Evolutionary conservation across 2,888 invertebrate genomes (phyloP).

Genomic region (Acleris emargana): DNA sequence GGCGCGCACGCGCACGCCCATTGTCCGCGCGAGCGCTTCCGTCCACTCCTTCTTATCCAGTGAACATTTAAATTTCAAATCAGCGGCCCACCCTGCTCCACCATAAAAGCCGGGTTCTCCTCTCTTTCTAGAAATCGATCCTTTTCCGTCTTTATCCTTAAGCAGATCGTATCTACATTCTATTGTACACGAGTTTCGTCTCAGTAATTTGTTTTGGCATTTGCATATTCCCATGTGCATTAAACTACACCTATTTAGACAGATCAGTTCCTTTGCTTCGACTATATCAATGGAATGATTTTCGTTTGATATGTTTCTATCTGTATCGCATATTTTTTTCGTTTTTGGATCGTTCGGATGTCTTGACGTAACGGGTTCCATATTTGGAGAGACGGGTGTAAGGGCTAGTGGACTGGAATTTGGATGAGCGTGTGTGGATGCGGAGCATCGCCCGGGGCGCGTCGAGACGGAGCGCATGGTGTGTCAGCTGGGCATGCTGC

Average conservation of each 20-base stretch:
- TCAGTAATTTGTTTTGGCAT: slow-evolving; percentile 60
- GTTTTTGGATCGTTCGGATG: slow-evolving; percentile 43
- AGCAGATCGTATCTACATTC: slow-evolving; percentile 58
- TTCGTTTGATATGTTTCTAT: slow-evolving; percentile 53
- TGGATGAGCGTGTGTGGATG: slow-evolving; percentile 25
- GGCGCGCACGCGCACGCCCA: slow-evolving; percentile 62
- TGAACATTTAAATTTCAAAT: slow-evolving; percentile 76
- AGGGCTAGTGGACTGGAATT: slow-evolving; percentile 29
- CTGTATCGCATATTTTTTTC: slow-evolving; percentile 45
- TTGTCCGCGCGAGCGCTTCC: slow-evolving; percentile 67
- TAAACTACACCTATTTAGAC: slow-evolving; percentile 74
- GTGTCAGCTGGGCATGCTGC: slow-evolving; percentile 73
- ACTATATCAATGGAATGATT: slow-evolving; percentile 74
- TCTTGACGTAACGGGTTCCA: slow-evolving; percentile 36
- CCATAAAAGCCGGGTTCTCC: slow-evolving; percentile 64
- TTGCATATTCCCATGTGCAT: slow-evolving; percentile 55
- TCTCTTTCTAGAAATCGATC: slow-evolving; percentile 70
- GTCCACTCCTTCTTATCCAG: slow-evolving; percentile 61
- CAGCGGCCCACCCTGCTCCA: slow-evolving; percentile 62
- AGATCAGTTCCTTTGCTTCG: slow-evolving; percentile 66
- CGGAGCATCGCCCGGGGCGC: slow-evolving; percentile 10
- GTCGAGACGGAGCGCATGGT: slow-evolving; percentile 41
- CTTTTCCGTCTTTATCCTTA: slow-evolving; percentile 68
- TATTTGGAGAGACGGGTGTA: slow-evolving; percentile 37
- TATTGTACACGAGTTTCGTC: slow-evolving; percentile 53